Conservation (phyloP, 2,113 vertebrate species). For the Periophthalmus modestus region DNA sequence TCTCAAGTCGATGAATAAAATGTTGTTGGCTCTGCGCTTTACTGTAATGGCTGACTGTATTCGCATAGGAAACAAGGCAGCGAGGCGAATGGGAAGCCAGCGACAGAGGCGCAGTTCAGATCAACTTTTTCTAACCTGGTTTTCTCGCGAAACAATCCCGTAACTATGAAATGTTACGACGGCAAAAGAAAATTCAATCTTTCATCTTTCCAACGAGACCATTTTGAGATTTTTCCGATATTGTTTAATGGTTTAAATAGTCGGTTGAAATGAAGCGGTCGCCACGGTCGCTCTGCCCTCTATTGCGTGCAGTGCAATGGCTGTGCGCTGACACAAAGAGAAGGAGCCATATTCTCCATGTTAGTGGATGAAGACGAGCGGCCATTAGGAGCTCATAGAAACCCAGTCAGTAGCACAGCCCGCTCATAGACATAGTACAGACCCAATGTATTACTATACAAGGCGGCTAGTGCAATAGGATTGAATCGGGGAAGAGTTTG, state of each 20-base stretch:
- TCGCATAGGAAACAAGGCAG: conserved; percentile 83
- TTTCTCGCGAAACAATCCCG: conserved; percentile 59
- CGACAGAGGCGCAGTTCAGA: conserved; percentile 81
- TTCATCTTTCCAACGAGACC: conserved; percentile 51
- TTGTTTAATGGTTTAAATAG: conserved; percentile 47
- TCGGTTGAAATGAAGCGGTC: conserved; percentile 61
- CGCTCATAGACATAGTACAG: conserved; percentile 77
- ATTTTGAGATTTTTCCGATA: conserved; percentile 60
- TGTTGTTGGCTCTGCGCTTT: conserved; percentile 71
- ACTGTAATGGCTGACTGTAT: conserved; percentile 95
- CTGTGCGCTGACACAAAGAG: conserved; percentile 88
- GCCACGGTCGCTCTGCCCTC: conserved; percentile 77
- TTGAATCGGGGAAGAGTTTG: conserved; percentile 73
- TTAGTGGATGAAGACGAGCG: conserved; percentile 90
- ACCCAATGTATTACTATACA: conserved; percentile 81
- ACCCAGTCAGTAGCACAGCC: conserved; percentile 75
- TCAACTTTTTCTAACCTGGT: conserved; percentile 85
- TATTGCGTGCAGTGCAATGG: conserved; percentile 84
- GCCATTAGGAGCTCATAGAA: conserved; percentile 88
- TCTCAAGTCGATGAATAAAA: conserved; percentile 51
- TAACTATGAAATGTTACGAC: conserved; percentile 55
- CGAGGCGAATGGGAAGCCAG: conserved; percentile 71
- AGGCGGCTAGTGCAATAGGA: conserved; percentile 77
- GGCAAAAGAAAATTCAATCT: conserved; percentile 69
- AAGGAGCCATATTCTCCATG: conserved; percentile 93